These are phyloP conservation scores for Hyppa rectilinea DNA, from an alignment of 2,888 invertebrate genomes.

Conservation along the genomic window DNA sequence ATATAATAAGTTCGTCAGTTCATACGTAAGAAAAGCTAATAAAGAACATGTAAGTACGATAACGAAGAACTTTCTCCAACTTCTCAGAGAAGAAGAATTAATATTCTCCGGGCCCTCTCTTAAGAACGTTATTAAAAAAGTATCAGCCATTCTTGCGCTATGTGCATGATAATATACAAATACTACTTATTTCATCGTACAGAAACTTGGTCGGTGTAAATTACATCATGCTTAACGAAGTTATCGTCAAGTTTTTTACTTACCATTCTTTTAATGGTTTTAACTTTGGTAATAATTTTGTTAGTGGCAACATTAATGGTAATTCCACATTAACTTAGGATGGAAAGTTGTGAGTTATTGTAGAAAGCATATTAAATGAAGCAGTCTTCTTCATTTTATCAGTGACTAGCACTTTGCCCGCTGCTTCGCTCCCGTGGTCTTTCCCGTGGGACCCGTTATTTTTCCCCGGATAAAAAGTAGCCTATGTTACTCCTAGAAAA, in stretches of 20 bases:
- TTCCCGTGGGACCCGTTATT: no score
- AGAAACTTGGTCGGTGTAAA: constrained; percentile 43
- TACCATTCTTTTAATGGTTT: constrained; percentile 25
- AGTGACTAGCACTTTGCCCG: no score
- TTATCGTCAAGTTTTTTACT: constrained; percentile 24
- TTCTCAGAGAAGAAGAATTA: constrained; percentile 59
- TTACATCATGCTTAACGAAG: constrained; percentile 30
- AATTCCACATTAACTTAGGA: neutral
- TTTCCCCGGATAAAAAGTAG: no score
- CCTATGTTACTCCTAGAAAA: no score
- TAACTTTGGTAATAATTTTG: constrained; percentile 48
- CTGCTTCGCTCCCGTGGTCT: no score
- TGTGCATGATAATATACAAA: constrained; percentile 57
- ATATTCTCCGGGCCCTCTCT: constrained; percentile 58
- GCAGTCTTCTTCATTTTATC: no score
- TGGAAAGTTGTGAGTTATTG: constrained; percentile 4
- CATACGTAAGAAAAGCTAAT: constrained; percentile 58
- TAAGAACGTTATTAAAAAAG: constrained; percentile 67
- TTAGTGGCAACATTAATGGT: constrained; percentile 28
- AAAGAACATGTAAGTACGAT: constrained; percentile 57
- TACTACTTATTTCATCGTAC: constrained; percentile 31
- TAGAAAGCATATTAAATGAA: neutral
- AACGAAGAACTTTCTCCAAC: constrained; percentile 53
- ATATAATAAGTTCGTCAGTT: constrained; percentile 49
- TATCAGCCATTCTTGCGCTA: constrained; percentile 57